Evolutionary conservation across 2,113 vertebrate species (phyloP).

Genomic region (Epinephelus cyanopodus): DNA sequence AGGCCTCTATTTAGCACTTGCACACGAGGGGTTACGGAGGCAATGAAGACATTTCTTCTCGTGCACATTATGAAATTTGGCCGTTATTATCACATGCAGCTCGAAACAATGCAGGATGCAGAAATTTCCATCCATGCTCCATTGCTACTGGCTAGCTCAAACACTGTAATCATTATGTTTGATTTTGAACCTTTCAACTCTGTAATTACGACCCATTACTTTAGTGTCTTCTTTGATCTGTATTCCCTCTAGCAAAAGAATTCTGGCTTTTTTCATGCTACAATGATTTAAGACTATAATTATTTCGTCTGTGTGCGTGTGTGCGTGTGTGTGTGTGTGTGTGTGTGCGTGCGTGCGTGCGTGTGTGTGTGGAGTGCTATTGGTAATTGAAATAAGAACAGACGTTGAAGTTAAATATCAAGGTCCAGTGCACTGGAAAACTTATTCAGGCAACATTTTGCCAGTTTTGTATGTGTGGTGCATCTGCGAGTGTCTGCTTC

Average conservation of each 20-base stretch:
- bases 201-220: constrained; percentile 80
- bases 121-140: constrained; percentile 47
- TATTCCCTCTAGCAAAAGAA: constrained; percentile 71
- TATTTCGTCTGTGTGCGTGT: constrained; percentile 62
- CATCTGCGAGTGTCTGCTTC: constrained; percentile 1
- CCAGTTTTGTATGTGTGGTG: constrained; percentile 21
- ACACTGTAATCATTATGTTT: constrained; percentile 78
- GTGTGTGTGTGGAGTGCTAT: constrained; percentile 30
- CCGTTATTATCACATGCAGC: constrained; percentile 61
- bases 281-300: constrained; percentile 76
- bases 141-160: constrained; percentile 73
- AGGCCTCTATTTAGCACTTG: constrained; percentile 27
- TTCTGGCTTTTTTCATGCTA: constrained; percentile 58
- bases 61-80: constrained; percentile 49
- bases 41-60: constrained; percentile 20
- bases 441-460: constrained; percentile 28
- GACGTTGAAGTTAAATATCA: constrained; percentile 63
- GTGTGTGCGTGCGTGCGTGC: not conserved
- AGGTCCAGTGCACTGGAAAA: constrained; percentile 55
- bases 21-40: constrained; percentile 13
- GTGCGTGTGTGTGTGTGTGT: not conserved
- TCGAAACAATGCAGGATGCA: constrained; percentile 59
- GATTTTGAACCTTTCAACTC: constrained; percentile 81
- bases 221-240: constrained; percentile 78
- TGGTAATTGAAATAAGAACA: constrained; percentile 72